Base-by-base conservation (phyloP, 2,888 invertebrate species). In the Neocrepidodera transversa region DNA sequence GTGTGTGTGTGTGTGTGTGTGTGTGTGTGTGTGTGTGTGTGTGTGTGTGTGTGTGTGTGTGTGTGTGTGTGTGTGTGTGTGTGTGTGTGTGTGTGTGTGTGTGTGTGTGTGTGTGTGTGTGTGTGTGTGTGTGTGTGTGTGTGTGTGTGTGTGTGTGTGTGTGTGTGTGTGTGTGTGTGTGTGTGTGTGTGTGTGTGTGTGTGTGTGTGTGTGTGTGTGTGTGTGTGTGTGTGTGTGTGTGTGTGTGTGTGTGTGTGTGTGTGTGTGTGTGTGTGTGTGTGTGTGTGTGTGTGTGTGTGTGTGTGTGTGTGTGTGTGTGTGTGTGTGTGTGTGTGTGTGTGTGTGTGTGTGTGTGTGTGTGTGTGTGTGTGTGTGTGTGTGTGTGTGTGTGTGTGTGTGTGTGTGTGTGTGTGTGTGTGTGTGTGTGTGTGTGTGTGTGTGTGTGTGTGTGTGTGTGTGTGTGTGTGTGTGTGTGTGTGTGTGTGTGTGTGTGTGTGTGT, bases 211-310 rank as follows among this genome's bases (percentile, higher is more conserved):
- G 28, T 28, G 28, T 28, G 28, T 28, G 28, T 28, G 28, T 28
- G 28, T 28, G 28, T 28, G 28, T 28, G 28, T 28, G 28, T 28
- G 28, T 28, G 28, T 28, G 28, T 28, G 28, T 28, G 28, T 28
- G 28, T 28, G 28, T 28, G 28, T 28, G 28, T 28, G 28, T 28
- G 28, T 28, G 28, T 28, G 28, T 28, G 28, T 28, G 28, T 28
- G 28, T 28, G 28, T 28, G 28, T 28, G 28, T 28, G 28, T 28
- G 28, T 28, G 28, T 35, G 14, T 35, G 14, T 35, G 35, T 35
- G 35, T 35, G 35, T 35, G 35, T 35, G 35, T 35, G 35, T 35
- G 35, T 35, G 35, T 35, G 35, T 35, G 35, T 35, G 35, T 35
- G 35, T 35, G 35, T 35, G 35, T 35, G 35, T 35, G 35, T 35